Evolutionary conservation across 2,797 vertebrate species (phyloP), one percentile per base, ranked within the genome.

Genomic region (Manis pentadactyla): DNA sequence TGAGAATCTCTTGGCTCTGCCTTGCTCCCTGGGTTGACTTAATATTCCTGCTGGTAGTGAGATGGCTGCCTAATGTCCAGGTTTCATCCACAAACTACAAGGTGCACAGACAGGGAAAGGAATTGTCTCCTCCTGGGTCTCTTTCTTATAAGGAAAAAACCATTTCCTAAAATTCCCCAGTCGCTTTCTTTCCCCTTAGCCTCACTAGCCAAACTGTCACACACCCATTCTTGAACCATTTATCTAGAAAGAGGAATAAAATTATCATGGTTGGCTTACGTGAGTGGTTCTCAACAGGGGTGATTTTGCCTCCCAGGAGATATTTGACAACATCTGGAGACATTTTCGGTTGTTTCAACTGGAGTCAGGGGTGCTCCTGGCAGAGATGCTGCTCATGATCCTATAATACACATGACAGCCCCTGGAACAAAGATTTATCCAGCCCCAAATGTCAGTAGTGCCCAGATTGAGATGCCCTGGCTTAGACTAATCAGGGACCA

Each of bases 101-200:
- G 57, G 69, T 46, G n/a, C 37, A 59, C 31, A 73, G 78, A 83
- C 34, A 69, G n/a, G 75, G 21, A 57, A 91, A 77, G 39, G 29
- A 66, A 49, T 9, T 23, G 7, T 46, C n/a, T 93, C 59, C n/a
- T 57, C n/a, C 59, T 75, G 10, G 7, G 12, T 92, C 57, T 75
- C 85, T 81, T 83, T 85, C 25, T 71, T 59, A 51, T 17, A 23
- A 71, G 14, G 51, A 73, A 46, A 51, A 53, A 49, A 66, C 81
- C 4, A 49, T 69, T 95, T 92, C 74, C 83, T 87, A 37, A 94
- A 97, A 53, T 53, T 46, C 37, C 55, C 61, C 27, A 59, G n/a
- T 23, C 86, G 34, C 37, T 66, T 83, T 90, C 37, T 83, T 68
- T 63, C 34, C 69, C 31, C n/a, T 88, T 73, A 51, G 87, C 83